phyloP scores from a whole-genome alignment of 2,797 vertebrate genomes.

The Sarcophilus harrisii region DNA sequence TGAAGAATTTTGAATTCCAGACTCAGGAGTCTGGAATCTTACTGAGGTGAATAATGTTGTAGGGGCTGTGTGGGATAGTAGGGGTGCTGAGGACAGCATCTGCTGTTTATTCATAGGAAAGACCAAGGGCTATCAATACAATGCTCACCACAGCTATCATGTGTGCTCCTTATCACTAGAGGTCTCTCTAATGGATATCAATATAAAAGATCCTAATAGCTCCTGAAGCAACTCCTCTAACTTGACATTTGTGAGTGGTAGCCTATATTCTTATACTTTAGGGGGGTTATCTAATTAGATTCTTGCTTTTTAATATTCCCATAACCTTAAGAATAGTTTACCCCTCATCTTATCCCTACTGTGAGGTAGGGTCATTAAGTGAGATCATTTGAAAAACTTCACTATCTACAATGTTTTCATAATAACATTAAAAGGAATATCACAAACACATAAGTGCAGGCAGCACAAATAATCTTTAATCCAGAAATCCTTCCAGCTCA shows the following conservation, averaged over 20 bases:
- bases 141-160: not conserved
- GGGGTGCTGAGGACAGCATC: not conserved
- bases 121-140: not conserved
- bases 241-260: not conserved
- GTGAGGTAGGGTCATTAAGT: not conserved
- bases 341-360: not conserved
- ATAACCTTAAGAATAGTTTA: not conserved
- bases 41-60: not conserved
- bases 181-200: not conserved
- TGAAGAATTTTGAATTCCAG: not conserved
- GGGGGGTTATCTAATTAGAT: not conserved
- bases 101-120: not conserved
- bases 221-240: not conserved
- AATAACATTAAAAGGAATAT: not conserved
- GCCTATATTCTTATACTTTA: not conserved
- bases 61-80: not conserved
- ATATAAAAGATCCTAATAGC: not conserved
- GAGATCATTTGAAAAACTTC: not conserved
- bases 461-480: not conserved
- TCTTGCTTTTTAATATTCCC: not conserved
- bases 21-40: not conserved
- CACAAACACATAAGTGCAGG: not conserved
- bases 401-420: not conserved
- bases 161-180: not conserved
- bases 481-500: not conserved